Base-by-base conservation (phyloP, 2,888 invertebrate genomes). In the Caenorhabditis sp. region DNA sequence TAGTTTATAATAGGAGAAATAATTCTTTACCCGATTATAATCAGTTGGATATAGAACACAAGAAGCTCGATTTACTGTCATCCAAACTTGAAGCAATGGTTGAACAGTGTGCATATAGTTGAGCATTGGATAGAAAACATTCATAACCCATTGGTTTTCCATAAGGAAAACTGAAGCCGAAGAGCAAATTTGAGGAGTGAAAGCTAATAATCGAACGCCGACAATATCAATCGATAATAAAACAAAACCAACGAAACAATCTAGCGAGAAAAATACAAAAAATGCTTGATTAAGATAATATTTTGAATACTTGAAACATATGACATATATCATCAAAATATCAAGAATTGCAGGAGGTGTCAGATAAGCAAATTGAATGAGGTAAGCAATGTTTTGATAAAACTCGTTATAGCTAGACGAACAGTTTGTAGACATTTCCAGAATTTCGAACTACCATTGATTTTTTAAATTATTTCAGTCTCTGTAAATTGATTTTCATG, bases 381-480 rank as follows among this genome's bases (percentile, higher is more conserved):
- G 4, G 31, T 31, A 31, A 6, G 31, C 31, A 31, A 31, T 31
- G 31, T 31, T 31, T 31, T 31, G 31, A 10, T 31, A 31, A 31
- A 31, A 4, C 10, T 6, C 31, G 31, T 6, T 10, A 10, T 31
- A 31, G 31, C 10, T 10, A 6, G 31, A 31, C 31, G 31, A 31
- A 31, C 31, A 31, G 10, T 31, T 31, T 10, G 31, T 31, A 6
- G 31, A 31, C 31, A 31, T 31, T 31, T 31, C 10, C 31, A 31
- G 10, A 31, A 4, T 31, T 31, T 10, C 10, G 31, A 31, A 31
- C 31, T 31, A 69, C 69, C 62, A 12, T 58, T 68, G 21, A 51
- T 31, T n/a, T n/a, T n/a, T n/a, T n/a, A n/a, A n/a, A n/a, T n/a
- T n/a, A n/a, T n/a, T n/a, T n/a, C n/a, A n/a, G n/a, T n/a, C n/a